Conservation (phyloP, 2,888 invertebrate genomes). For the Tinea trinotella region DNA sequence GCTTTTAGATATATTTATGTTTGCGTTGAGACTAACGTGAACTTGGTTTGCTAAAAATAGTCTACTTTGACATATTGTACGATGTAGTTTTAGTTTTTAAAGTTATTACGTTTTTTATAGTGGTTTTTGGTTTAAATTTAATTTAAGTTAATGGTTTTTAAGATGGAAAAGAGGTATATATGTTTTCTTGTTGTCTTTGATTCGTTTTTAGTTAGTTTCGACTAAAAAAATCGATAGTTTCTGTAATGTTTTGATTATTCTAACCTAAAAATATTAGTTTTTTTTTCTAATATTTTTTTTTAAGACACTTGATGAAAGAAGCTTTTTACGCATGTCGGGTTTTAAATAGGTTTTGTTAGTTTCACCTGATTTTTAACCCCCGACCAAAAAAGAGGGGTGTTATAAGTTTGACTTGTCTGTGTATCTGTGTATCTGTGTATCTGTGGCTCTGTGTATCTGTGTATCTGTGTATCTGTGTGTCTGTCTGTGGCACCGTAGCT, state of each 20-base stretch:
- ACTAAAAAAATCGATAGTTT: conserved; percentile 30
- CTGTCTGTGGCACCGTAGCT: too few relatives aligned
- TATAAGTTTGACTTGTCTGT: too few relatives aligned
- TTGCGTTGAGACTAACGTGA: conserved; percentile 53
- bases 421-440: too few relatives aligned
- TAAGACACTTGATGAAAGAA: not conserved
- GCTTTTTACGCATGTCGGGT: not conserved
- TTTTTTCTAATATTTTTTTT: not conserved
- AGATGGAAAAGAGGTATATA: conserved; percentile 66
- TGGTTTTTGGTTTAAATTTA: conserved; percentile 34
- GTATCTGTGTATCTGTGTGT: too few relatives aligned
- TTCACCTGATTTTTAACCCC: too few relatives aligned
- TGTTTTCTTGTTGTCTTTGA: conserved; percentile 31
- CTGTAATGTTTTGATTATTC: conserved; percentile 50
- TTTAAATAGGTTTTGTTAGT: too few relatives aligned
- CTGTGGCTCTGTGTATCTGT: too few relatives aligned
- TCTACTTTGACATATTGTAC: conserved; percentile 67
- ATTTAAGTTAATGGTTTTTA: conserved; percentile 48
- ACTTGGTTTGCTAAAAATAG: conserved; percentile 66
- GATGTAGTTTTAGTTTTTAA: conserved; percentile 68
- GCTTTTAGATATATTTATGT: conserved; percentile 38
- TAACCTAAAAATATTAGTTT: conserved; percentile 40
- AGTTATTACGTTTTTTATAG: conserved; percentile 42
- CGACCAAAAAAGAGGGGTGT: too few relatives aligned
- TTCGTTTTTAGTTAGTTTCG: too few relatives aligned